Evolutionary conservation across 2,113 vertebrate species (phyloP).

Genomic region (Entelurus aequoreus): DNA sequence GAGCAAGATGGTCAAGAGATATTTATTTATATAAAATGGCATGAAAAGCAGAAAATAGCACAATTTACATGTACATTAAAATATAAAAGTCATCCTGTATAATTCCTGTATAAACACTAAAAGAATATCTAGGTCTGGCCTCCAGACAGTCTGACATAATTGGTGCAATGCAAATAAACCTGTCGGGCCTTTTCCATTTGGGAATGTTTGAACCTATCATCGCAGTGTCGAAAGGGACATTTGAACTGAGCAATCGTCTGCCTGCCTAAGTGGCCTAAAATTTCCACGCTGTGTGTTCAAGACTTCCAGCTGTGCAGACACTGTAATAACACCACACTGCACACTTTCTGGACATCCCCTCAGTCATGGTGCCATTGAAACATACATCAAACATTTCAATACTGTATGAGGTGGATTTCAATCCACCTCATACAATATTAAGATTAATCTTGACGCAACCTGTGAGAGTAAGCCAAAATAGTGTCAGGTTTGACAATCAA

Average conservation of each 20-base stretch:
- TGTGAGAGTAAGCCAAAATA: not conserved
- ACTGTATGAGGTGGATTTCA: slow-evolving; percentile 21
- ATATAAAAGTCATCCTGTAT: no score
- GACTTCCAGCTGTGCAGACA: slow-evolving; percentile 56
- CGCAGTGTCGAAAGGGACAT: slow-evolving; percentile 47
- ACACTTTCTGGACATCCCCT: slow-evolving; percentile 56
- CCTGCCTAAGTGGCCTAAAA: slow-evolving; percentile 41
- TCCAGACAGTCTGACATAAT: not conserved
- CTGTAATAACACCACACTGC: slow-evolving; percentile 45
- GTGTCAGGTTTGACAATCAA: slow-evolving; percentile 13
- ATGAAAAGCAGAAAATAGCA: no score
- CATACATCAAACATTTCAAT: slow-evolving; percentile 30
- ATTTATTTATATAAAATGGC: no score
- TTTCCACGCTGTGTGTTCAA: slow-evolving; percentile 39
- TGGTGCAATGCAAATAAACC: not conserved
- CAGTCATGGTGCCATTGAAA: slow-evolving; percentile 52
- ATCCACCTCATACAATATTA: slow-evolving; percentile 21
- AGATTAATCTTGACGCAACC: not conserved
- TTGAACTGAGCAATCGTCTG: slow-evolving; percentile 43
- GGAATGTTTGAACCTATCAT: slow-evolving; percentile 36
- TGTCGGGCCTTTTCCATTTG: slow-evolving; percentile 3
- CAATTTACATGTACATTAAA: not conserved
- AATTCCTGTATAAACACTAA: not conserved
- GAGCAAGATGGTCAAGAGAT: no score
- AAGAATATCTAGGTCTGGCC: not conserved